Conservation (phyloP, 1,140 invertebrate genomes). For the Eulimnadia texana region DNA sequence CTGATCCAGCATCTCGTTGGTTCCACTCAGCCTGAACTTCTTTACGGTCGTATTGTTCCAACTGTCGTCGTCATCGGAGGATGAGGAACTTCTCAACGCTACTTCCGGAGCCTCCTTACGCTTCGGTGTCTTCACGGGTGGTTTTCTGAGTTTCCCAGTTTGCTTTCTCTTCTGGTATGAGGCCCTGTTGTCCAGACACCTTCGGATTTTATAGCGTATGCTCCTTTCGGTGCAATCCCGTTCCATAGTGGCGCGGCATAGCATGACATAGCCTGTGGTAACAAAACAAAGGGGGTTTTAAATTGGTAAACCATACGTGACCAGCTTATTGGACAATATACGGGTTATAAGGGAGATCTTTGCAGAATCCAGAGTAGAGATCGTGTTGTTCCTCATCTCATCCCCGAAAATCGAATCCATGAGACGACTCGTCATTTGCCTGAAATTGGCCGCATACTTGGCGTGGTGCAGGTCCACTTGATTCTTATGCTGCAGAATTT, state of each 20-base stretch:
- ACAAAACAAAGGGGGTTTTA: not conserved
- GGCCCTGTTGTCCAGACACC: not conserved
- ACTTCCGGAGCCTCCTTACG: not conserved
- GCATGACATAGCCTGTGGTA: not conserved
- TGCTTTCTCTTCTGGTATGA: not conserved
- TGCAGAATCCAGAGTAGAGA: not conserved
- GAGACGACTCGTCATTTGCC: not conserved
- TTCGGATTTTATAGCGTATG: not conserved
- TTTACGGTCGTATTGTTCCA: too few species aligned
- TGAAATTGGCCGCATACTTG: not conserved
- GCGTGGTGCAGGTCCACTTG: not conserved
- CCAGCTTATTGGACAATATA: not conserved
- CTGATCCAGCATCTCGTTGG: too few species aligned
- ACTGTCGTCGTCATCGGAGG: too few species aligned
- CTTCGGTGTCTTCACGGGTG: not conserved
- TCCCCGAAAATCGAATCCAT: not conserved
- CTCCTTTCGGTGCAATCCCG: not conserved
- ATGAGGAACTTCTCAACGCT: not conserved
- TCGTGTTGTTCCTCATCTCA: not conserved
- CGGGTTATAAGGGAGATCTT: not conserved
- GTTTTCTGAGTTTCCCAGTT: not conserved
- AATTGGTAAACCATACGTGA: not conserved
- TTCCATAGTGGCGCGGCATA: not conserved
- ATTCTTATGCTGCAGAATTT: not conserved
- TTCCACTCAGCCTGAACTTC: too few species aligned